Evolutionary conservation across 2,113 vertebrate species (phyloP).

Genomic region (Gavia stellata): DNA sequence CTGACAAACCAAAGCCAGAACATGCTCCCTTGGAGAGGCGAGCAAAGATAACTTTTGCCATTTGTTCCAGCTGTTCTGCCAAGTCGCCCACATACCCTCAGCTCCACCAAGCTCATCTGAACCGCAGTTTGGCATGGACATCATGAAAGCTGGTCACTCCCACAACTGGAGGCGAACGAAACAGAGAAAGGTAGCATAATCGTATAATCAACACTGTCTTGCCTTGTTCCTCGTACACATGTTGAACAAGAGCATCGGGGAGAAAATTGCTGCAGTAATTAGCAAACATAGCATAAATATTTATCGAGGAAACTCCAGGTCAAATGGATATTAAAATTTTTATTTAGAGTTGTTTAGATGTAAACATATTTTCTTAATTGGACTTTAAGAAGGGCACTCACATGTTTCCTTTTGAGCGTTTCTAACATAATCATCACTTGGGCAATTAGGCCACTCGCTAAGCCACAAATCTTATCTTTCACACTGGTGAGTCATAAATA

Average conservation of each 20-base stretch:
- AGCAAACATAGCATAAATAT: constrained; percentile 12
- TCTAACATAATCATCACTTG: constrained; percentile 29
- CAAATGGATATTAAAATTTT: not conserved
- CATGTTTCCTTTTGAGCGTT: constrained; percentile 5
- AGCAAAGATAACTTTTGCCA: not conserved
- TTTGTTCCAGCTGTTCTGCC: constrained; percentile 16
- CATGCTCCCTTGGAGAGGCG: not conserved
- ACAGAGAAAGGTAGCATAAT: not conserved
- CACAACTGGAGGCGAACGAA: not conserved
- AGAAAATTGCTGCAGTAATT: not conserved
- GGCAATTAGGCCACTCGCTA: constrained; percentile 43
- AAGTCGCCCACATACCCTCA: fast-evolving
- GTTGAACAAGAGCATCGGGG: not conserved
- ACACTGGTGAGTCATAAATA: constrained; percentile 48
- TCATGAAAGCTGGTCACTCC: not conserved
- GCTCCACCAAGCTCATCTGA: not conserved
- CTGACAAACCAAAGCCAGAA: not conserved
- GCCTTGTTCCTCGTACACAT: not conserved
- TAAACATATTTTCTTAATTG: constrained; percentile 30
- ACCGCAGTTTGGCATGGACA: not conserved
- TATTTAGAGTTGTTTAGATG: constrained; percentile 8
- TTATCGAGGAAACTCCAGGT: not conserved
- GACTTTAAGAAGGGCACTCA: constrained; percentile 5
- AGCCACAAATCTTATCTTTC: constrained; percentile 64
- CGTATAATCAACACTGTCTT: not conserved